These are phyloP conservation scores for Gymnopithys bicolor DNA, from an alignment of 2,797 vertebrate genomes.

Conservation along the genomic window DNA sequence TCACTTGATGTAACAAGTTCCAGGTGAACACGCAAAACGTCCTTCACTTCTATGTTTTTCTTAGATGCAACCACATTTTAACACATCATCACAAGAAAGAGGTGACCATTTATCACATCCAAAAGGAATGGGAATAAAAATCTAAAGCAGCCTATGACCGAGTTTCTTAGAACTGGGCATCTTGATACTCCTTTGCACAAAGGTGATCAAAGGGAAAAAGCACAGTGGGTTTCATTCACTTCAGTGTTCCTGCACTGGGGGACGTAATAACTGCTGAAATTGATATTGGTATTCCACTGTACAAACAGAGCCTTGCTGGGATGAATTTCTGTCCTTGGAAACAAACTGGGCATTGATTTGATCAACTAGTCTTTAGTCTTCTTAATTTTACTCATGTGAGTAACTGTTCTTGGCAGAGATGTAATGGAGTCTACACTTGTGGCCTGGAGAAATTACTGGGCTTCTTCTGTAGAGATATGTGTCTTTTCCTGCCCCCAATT, in stretches of 20 bases:
- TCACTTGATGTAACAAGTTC: not conserved
- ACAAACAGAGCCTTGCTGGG: not conserved
- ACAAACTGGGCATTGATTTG: not conserved
- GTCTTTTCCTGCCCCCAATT: not conserved
- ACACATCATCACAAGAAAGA: not conserved
- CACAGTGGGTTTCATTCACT: not conserved
- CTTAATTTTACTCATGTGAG: not conserved
- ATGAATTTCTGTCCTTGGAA: not conserved
- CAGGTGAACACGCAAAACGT: not conserved
- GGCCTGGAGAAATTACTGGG: not conserved
- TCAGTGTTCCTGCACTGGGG: not conserved
- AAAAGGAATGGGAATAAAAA: not conserved
- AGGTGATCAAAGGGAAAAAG: not conserved
- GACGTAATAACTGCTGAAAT: not conserved
- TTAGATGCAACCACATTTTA: not conserved
- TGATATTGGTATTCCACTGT: not conserved
- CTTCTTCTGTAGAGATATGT: not conserved
- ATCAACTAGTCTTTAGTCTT: not conserved
- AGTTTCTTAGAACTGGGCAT: not conserved
- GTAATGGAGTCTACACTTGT: rapidly evolving
- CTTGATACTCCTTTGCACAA: not conserved
- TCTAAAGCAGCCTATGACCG: not conserved
- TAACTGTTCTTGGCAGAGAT: not conserved
- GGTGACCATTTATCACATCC: not conserved
- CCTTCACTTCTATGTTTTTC: not conserved